Base-by-base conservation (phyloP, 1,140 invertebrate genomes). In the Brachionus sp. region DNA sequence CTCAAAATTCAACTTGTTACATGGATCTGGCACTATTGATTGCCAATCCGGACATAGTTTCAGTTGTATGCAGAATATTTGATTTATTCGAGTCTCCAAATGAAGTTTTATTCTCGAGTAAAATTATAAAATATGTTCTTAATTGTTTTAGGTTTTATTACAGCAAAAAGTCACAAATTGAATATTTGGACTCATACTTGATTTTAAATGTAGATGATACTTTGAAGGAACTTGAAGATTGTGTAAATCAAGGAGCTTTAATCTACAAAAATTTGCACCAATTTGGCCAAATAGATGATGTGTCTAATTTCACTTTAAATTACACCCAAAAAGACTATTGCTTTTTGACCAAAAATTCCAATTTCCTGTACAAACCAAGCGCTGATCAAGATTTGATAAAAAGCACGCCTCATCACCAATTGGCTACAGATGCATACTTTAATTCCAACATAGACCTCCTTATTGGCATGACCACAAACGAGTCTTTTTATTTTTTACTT, bases 271-370 rank as follows among this genome's bases (percentile, higher is more conserved):
- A 44, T 35, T 68, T 33, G 64, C 64, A 68, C 0, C 1, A 16
- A n/a, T 33, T 25, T 7, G 68, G 37, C 13, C 68, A 73, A 73
- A 57, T 57, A 57, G 50, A 57, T 9, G 16, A 57, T 57, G 50
- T 23, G 5, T 57, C 50, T 4, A 57, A 57, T 23, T 73, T 39
- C 39, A 39, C 16, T 7, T 13, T 73, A 4, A 73, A 75, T 12
- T 23, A 19, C 13, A 57, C 29, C 37, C 23, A 62, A 37, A 80
- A 80, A 62, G 77, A 80, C n/a, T 37, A 35, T 10, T 33, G 35
- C 10, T 62, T 80, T 80, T 62, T 80, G 50, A 80, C 77, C n/a
- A 53, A 80, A 62, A 66, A 62, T 42, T 80, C 77, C 1, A 80
- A 42, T 25, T 44, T 35, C n/a, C 25, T 80, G n/a, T 25, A 57